A percentile compares a stretch with the other conserved stretches of the same genome.
phyloP scores from a whole-genome alignment of 1,140 invertebrate genomes.

The Scaptomyza montana region DNA sequence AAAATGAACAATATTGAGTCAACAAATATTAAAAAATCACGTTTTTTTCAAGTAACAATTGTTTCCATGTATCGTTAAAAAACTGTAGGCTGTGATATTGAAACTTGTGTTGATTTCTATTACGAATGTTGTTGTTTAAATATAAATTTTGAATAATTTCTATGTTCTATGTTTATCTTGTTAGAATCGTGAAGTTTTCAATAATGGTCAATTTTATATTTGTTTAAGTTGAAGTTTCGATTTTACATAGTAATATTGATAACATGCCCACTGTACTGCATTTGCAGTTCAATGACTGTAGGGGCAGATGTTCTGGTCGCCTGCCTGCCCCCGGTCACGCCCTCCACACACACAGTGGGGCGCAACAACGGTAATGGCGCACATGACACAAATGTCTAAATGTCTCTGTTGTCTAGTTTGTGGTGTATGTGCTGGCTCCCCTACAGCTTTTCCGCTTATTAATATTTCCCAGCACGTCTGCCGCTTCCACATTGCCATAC shows the following conservation, averaged over 20 bases:
- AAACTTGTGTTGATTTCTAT: no score
- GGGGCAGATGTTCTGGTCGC: constrained; percentile 57
- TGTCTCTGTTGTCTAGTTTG: constrained; percentile 17
- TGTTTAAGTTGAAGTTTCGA: no score
- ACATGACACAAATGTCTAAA: constrained; percentile 70
- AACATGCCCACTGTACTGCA: constrained; percentile 38
- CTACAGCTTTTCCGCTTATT: constrained; percentile 76
- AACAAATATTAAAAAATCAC: no score
- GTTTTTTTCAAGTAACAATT: no score
- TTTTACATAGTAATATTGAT: no score
- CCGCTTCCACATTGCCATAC: constrained; percentile 54
- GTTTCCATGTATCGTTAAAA: no score
- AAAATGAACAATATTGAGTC: no score
- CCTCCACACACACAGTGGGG: constrained; percentile 47
- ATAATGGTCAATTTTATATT: not conserved
- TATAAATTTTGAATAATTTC: no score
- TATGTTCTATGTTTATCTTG: no score
- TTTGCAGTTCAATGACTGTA: constrained; percentile 68
- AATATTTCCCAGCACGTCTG: constrained; percentile 73
- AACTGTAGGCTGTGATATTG: no score
- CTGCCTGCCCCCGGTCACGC: constrained; percentile 25
- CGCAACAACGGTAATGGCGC: constrained; percentile 61
- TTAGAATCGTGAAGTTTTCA: no score
- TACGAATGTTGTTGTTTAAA: no score
- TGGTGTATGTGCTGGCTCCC: constrained; percentile 29